Base-by-base conservation (phyloP, 2,888 invertebrate genomes). In the Rotaria macrura region DNA sequence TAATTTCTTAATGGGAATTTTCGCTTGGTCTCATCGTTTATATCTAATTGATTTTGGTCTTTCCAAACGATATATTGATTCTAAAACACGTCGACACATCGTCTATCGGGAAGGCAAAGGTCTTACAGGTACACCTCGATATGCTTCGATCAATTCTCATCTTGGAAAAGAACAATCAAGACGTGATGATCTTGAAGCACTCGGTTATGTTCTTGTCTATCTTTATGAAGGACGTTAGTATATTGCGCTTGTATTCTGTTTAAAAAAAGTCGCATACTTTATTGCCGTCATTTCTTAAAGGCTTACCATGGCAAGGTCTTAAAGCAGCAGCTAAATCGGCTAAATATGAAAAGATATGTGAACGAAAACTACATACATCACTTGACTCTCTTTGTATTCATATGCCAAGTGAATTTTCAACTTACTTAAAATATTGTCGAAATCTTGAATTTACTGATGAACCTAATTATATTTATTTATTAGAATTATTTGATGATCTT, bases 121-220 rank as follows among this genome's bases (percentile, higher is more conserved):
- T 87, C 88, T 91, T 84, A 91, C 91, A 40, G 89, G 89, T 29
- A 91, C 91, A 34, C 91, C 91, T 9, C 88, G 97, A 6, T 99
- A 99, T 92, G 99, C 99, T 88, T 97, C 97, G 88, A 98, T 99
- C 90, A 99, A 99, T 92, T 98, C 99, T 88, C 99, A 99, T 92
- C 93, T 98, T 90, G 98, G 98, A 89, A 97, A 97, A 91, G 97
- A 97, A 92, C 97, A 98, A 93, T 97, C 97, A 89, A 94, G 98
- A 89, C 94, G 98, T 90, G 98, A 98, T 91, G 98, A 98, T 92
- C 93, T 98, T 91, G 98, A 98, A 92, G 97, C 97, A 85, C 93
- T 99, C 91, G 99, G 99, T 88, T 99, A 99, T 91, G 98, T 99
- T 89, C 94, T 99, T 89, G 99, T 99, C 98, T 99, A 99, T 93